These are phyloP conservation scores for Eubucco bourcierii DNA, from an alignment of 2,113 vertebrate species.

Conservation along the genomic window DNA sequence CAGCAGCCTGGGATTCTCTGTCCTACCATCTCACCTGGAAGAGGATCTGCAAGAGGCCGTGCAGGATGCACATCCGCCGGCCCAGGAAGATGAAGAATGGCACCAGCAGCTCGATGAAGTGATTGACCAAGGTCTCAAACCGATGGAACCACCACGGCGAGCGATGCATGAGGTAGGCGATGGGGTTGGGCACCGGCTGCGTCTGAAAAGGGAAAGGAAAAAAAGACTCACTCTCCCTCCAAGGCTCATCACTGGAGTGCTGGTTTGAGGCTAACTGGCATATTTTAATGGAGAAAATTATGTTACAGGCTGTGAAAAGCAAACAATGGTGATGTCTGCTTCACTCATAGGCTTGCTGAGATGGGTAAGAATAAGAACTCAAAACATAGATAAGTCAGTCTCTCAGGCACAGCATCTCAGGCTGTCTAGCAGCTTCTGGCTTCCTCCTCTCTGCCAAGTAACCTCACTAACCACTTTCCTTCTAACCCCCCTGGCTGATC, in stretches of 20 bases:
- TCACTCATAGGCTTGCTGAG: too few relatives aligned
- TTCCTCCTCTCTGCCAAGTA: too few relatives aligned
- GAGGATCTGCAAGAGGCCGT: constrained; percentile 86
- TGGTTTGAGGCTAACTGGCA: too few relatives aligned
- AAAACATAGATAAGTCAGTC: too few relatives aligned
- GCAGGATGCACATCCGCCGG: constrained; percentile 80
- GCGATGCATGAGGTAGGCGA: constrained; percentile 90
- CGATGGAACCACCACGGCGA: constrained; percentile 90
- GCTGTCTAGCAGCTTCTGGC: too few relatives aligned
- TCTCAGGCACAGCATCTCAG: too few relatives aligned
- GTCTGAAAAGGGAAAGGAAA: constrained; percentile 74
- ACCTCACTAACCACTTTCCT: too few relatives aligned
- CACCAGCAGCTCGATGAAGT: constrained; percentile 88
- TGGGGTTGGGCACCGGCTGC: constrained; percentile 90
- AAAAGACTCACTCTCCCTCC: not conserved
- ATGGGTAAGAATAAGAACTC: too few relatives aligned
- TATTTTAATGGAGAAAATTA: too few relatives aligned
- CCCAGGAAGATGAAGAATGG: constrained; percentile 90
- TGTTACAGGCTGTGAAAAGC: too few relatives aligned
- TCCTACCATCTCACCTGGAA: constrained; percentile 85
- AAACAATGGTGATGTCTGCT: too few relatives aligned
- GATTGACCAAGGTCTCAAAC: constrained; percentile 86
- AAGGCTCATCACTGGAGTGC: rapidly evolving
- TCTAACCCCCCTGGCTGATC: too few relatives aligned
- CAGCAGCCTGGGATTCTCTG: not conserved